Evolutionary conservation across 2,113 vertebrate genomes (phyloP), one percentile per base, ranked within the genome.

Genomic region (Micronisus gabar): DNA sequence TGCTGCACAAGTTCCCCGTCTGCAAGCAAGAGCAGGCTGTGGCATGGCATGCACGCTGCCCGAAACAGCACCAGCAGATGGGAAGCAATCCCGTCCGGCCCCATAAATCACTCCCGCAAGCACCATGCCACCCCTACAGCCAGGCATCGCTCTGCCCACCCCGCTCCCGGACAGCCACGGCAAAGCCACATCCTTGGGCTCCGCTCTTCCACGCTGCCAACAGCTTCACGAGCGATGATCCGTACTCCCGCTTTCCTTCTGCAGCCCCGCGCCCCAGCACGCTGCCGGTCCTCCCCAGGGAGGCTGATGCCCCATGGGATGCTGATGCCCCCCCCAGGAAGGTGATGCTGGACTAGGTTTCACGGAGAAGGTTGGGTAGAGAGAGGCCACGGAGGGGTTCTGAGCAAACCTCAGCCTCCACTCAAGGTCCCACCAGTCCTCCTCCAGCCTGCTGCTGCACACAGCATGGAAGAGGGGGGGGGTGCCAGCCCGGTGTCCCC

Each of bases 221-320:
- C 0, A 1, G 59, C 48, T 12, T 3, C 36, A 11, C 2, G 4
- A 58, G 65, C 16, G 0, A 2, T 0, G 41, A 50, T 32, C 61
- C 4, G 3, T 29, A 17, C 0, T 36, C 8, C 67, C 2, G 6
- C 56, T 4, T 2, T 13, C 45, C 50, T 21, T 29, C 67, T 3
- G 25, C 67, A 50, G 62, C 48, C 36, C 50, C 11, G 5, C 2
- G 11, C 10, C 76, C 67, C 27, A 6, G 47, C 34, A 29, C 0
- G 0, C 30, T 13, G 58, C 36, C 11, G 43, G 13, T 2, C 59
- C 41, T 36, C 2, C n/a, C 56, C 7, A 1, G 6, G 2, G 30
- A 6, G 36, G 19, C 26, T 21, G 47, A 71, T 27, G 63, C 16
- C 12, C 21, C 13, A 3, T 1, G 10, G 3, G 30, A 7, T 32